phyloP scores from a whole-genome alignment of 2,113 vertebrate genomes.

The Eclectus roratus region DNA sequence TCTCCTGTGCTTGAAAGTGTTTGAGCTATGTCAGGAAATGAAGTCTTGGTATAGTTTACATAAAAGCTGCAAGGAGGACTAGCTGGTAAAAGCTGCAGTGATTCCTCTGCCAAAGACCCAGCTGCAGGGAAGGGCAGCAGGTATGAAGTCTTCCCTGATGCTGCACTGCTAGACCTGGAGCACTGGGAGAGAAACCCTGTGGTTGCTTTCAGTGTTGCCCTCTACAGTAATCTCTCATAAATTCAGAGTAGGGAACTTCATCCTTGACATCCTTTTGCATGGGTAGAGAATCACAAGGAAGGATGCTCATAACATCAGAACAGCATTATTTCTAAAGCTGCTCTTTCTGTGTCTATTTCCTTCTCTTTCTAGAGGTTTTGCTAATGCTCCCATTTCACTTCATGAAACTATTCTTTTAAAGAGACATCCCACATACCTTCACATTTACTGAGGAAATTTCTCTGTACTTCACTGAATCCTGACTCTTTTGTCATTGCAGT shows the following conservation, averaged over 20 bases:
- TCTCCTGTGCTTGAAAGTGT: background rate
- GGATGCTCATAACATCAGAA: accelerated
- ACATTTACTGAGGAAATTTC: background rate
- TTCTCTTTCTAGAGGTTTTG: background rate
- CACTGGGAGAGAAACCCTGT: background rate
- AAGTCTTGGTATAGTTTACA: background rate
- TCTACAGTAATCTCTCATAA: background rate
- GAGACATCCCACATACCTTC: background rate
- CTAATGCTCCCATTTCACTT: background rate
- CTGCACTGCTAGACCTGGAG: background rate
- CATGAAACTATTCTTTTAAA: background rate
- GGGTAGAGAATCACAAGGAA: background rate
- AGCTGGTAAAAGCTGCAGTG: background rate
- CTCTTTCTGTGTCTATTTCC: background rate
- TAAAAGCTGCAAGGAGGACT: background rate
- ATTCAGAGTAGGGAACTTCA: background rate
- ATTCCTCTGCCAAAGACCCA: background rate
- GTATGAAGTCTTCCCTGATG: background rate
- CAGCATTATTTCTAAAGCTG: background rate
- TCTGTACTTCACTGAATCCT: background rate
- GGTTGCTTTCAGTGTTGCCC: background rate
- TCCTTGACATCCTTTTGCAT: background rate
- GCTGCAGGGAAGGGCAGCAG: background rate
- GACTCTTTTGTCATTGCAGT: background rate
- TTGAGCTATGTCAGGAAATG: background rate